phyloP scores from a whole-genome alignment of 1,140 invertebrate genomes.

The Samia ricini region DNA sequence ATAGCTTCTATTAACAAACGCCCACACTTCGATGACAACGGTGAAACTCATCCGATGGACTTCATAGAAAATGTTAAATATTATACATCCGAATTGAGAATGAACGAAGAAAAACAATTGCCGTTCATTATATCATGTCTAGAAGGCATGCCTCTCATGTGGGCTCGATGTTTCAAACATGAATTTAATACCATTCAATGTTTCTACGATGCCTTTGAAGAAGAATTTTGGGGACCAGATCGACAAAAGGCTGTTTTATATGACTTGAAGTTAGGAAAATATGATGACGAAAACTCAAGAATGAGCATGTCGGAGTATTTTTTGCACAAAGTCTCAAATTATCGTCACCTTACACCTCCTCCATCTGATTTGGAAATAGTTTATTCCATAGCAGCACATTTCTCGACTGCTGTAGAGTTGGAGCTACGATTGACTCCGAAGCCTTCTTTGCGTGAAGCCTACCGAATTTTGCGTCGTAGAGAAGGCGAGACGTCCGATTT shows the following conservation, averaged over 20 bases:
- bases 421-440: conserved; percentile 66
- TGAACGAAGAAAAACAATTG: conserved; percentile 54
- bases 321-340: conserved; percentile 67
- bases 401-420: conserved; percentile 63
- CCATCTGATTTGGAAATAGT: conserved; percentile 70
- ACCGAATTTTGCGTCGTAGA: conserved; percentile 59
- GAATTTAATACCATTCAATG: conserved; percentile 55
- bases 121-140: conserved; percentile 65
- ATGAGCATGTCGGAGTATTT: conserved; percentile 71
- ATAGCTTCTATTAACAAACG: conserved; percentile 54
- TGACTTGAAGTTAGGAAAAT: conserved; percentile 70
- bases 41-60: conserved; percentile 66
- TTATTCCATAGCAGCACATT: conserved; percentile 69
- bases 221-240: conserved; percentile 67
- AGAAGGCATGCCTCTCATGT: conserved; percentile 65
- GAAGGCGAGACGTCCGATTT: conserved; percentile 63
- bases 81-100: conserved; percentile 62
- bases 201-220: conserved; percentile 62
- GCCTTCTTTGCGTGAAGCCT: conserved; percentile 65
- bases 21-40: conserved; percentile 64
- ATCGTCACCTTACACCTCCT: conserved; percentile 61
- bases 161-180: conserved; percentile 63
- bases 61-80: conserved; percentile 67
- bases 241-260: conserved; percentile 65
- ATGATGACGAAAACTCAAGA: conserved; percentile 48